Percentiles rank a stretch among this genome's conserved stretches.
Conservation (phyloP, 2,797 vertebrate species). For the Amblyopsis hoosieri region DNA sequence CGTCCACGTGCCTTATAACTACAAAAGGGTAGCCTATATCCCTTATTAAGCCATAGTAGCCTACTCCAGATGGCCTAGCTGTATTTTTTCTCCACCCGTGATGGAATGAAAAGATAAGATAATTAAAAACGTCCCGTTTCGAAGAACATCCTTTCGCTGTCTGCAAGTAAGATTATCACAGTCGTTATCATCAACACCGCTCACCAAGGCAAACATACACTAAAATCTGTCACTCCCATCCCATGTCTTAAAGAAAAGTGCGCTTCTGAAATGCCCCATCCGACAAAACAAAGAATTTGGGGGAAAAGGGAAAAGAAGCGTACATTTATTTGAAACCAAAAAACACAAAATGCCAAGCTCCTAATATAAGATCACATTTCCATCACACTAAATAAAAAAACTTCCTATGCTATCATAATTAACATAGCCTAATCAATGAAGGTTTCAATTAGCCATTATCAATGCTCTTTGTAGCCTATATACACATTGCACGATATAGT, state of each 20-base stretch:
- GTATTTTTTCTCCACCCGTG: constrained; percentile 57
- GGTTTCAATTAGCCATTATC: constrained; percentile 12
- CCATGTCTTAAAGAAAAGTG: background rate
- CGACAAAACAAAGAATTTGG: constrained; percentile 11
- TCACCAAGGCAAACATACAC: constrained; percentile 51
- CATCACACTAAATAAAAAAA: constrained; percentile 24
- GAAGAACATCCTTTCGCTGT: constrained; percentile 70
- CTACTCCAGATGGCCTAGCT: constrained; percentile 77
- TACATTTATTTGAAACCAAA: constrained; percentile 35
- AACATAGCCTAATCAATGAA: constrained; percentile 8
- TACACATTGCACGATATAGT: background rate
- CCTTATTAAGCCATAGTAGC: constrained; percentile 50
- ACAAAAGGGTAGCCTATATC: constrained; percentile 39
- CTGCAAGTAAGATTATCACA: constrained; percentile 66
- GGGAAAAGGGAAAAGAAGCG: constrained; percentile 7
- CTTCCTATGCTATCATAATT: constrained; percentile 11
- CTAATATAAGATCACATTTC: constrained; percentile 3
- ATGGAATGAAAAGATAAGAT: constrained; percentile 78
- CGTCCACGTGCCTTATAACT: too few relatives aligned
- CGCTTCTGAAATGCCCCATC: constrained; percentile 9
- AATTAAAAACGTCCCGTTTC: constrained; percentile 72
- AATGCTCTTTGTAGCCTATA: constrained; percentile 12
- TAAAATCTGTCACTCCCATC: constrained; percentile 17
- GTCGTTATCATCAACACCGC: constrained; percentile 58
- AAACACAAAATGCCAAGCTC: constrained; percentile 26